These are phyloP conservation scores for Oryzias woworae DNA, from an alignment of 2,113 vertebrate genomes.

Conservation along the genomic window DNA sequence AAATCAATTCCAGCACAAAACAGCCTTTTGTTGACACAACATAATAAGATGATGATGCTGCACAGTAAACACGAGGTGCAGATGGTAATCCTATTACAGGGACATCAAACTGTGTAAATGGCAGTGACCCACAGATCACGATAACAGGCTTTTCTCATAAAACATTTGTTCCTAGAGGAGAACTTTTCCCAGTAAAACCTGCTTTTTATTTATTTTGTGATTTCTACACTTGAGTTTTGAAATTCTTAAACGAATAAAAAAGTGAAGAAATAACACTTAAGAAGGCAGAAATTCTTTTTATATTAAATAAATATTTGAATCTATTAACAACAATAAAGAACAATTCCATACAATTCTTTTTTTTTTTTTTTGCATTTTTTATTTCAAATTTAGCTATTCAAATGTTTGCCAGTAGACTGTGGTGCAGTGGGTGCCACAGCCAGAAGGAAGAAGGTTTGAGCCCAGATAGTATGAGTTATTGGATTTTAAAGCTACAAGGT, in stretches of 20 bases:
- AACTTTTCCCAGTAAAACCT: conserved; percentile 3
- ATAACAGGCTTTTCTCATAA: conserved; percentile 20
- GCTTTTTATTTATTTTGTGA: conserved; percentile 1
- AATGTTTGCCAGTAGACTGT: no score
- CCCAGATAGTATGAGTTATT: no score
- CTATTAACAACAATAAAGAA: no score
- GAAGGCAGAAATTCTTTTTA: no score
- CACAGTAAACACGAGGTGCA: conserved; percentile 17
- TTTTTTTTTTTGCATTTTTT: no score
- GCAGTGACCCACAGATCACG: conserved; percentile 23
- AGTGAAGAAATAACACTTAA: no score
- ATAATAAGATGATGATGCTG: conserved; percentile 40
- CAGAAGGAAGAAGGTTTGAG: no score
- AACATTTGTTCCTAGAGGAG: background rate
- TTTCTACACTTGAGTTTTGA: background rate
- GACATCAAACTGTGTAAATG: conserved; percentile 26
- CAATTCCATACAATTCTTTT: no score
- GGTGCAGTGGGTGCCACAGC: no score
- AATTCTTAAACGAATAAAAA: background rate
- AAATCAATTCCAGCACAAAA: conserved; percentile 29
- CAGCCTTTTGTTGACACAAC: conserved; percentile 27
- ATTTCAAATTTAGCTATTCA: no score
- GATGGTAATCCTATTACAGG: conserved; percentile 47
- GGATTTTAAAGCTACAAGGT: no score
- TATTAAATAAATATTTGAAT: no score